Percentiles rank a stretch among this genome's conserved stretches.
These are phyloP conservation scores for Hippopotamus amphibius DNA, from an alignment of 2,113 vertebrate species.

Conservation along the genomic window DNA sequence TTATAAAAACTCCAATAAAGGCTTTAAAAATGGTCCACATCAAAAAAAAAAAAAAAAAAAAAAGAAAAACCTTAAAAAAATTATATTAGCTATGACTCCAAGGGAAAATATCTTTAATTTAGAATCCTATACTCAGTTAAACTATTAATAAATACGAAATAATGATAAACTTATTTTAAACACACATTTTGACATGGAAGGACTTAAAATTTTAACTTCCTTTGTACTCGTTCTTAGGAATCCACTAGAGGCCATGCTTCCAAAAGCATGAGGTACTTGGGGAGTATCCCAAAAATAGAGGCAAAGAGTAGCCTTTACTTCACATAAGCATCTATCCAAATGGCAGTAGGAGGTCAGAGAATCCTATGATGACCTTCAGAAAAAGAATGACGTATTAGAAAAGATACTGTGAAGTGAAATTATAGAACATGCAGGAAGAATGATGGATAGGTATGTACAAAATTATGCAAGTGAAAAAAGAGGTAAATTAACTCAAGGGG, in stretches of 20 bases:
- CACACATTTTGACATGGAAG: background rate
- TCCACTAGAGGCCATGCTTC: background rate
- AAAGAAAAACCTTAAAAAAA: background rate
- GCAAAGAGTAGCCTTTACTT: background rate
- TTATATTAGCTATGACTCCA: background rate
- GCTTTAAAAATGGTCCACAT: too few species aligned
- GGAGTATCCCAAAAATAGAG: background rate
- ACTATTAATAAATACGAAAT: background rate
- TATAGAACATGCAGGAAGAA: background rate
- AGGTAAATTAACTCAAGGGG: background rate
- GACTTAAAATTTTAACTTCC: background rate
- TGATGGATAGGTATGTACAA: background rate
- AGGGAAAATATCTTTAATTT: background rate
- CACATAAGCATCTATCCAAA: background rate
- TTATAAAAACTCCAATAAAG: too few species aligned
- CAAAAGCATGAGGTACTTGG: background rate
- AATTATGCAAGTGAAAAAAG: background rate
- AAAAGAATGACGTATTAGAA: background rate
- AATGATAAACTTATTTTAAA: background rate
- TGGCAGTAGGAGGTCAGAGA: background rate
- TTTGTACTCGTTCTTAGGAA: background rate
- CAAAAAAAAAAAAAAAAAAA: too few species aligned
- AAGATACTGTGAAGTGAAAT: background rate
- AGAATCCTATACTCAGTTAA: background rate
- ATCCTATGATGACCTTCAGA: background rate